Base-by-base conservation (phyloP, 2,888 invertebrate genomes). In the Orthosia gothica region DNA sequence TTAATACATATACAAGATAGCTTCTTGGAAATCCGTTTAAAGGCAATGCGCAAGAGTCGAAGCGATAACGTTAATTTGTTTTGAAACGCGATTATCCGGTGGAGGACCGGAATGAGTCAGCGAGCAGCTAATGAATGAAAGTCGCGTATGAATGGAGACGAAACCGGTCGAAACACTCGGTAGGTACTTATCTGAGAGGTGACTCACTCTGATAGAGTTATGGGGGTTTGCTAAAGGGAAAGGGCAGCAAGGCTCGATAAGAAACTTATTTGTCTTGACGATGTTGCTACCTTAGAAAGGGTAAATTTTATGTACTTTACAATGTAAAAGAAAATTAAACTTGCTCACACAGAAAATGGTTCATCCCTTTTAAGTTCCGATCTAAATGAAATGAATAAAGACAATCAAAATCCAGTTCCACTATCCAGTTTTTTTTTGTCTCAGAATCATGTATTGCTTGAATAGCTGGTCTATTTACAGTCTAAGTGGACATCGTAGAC, bases 81-180 rank as follows among this genome's bases (percentile, higher is more conserved):
- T 79, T 65, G 65, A 65, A 66, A 69, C 55, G 58, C 61, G 55
- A 68, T 70, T 79, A 83, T 65, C 67, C 52, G 79, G 50, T 20
- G 64, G 13, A n/a, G 84, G 55, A 70, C 66, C 47, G 59, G 66
- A 57, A 49, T 81, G 70, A 84, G 65, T 84, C 84, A 65, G n/a
- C 62, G 71, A 54, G 45, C 57, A n/a, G 50, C 64, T 20, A 68
- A 71, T 82, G 70, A 84, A 82, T 84, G 81, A 82, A 82, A 82
- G 84, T 84, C 50, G 78, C 18, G 61, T 54, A 69, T 81, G 69
- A 84, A 82, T 84, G 75, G 70, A 79, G 75, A 81, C 64, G 70
- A 47, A 70, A 80, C 75, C 75, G 84, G 81, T 68, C 66, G 47
- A 55, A 15, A 16, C 47, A 13, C 47, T 54, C 32, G 4, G 57